Evolutionary conservation across 2,797 vertebrate genomes (phyloP).

Genomic region (Crotalus adamanteus): DNA sequence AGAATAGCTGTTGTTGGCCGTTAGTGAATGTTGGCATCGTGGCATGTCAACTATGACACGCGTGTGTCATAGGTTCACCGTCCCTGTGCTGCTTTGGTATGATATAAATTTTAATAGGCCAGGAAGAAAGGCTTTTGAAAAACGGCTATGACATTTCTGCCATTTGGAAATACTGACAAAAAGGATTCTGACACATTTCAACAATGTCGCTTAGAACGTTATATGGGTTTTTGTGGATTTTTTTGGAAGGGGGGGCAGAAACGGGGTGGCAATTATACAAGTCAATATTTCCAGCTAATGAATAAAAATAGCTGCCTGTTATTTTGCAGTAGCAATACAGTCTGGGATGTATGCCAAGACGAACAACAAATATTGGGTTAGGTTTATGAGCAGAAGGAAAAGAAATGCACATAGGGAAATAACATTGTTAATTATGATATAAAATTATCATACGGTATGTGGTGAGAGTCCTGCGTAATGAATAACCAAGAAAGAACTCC

Average conservation of each 20-base stretch:
- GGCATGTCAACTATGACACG: background rate
- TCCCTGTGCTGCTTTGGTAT: background rate
- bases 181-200: background rate
- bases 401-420: background rate
- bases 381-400: constrained; percentile 37
- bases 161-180: background rate
- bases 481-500: background rate
- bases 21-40: background rate
- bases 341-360: constrained; percentile 35
- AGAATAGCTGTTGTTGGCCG: background rate
- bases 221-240: background rate
- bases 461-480: background rate
- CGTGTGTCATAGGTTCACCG: background rate
- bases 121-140: background rate
- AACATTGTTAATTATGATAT: background rate
- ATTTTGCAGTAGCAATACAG: constrained; percentile 39
- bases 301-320: constrained; percentile 44
- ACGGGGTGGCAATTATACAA: constrained; percentile 30
- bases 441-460: background rate
- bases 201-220: constrained; percentile 2
- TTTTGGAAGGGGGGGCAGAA: background rate
- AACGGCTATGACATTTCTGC: background rate
- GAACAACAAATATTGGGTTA: constrained; percentile 38
- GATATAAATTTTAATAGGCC: background rate
- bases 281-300: constrained; percentile 33